Evolutionary conservation across 2,797 vertebrate genomes (phyloP), one percentile per base, ranked within the genome.

Genomic region (Ciconia nigra): DNA sequence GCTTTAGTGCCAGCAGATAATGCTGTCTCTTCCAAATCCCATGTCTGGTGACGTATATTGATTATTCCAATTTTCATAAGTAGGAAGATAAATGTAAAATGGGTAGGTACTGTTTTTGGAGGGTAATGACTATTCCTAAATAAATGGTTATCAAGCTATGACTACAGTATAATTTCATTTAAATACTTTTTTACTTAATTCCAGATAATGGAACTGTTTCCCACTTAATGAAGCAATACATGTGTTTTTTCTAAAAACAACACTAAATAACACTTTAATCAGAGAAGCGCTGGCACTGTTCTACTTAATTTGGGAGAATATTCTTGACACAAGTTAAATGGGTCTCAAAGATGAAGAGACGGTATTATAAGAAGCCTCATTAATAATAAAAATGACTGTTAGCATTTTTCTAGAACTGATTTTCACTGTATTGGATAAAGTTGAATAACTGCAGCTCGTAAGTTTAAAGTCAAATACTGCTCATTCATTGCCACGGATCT

Each of bases 381-480:
- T 97, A 97, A 97, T 97, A 97, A 97, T 98, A 97, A 96, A 97
- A 97, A 87, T 42, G 39, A 94, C 95, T 95, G 88, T 70, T 96
- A 78, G 93, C 89, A 90, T 98, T 97, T 96, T 96, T 90, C 95
- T 88, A 25, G 83, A 93, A 93, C 93, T 96, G 96, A 55, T 97
- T 98, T 98, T 95, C 91, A 83, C 90, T 93, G 94, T 97, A 97
- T 98, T 97, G 92, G 95, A 83, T 83, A 93, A 97, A 98, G 98
- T 98, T 98, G 98, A 99, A 98, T 98, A 98, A 98, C 97, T 96
- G 89, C 94, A 96, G 97, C 98, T 99, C 98, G 94, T 99, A 99
- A 98, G 98, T 99, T 98, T 98, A 90, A 98, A 98, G 98, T 98
- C 98, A 98, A 98, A 99, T 98, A 98, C 98, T 98, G 98, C 98